Evolutionary conservation across 2,797 vertebrate species (phyloP).

Genomic region (Falco novaeseelandiae): DNA sequence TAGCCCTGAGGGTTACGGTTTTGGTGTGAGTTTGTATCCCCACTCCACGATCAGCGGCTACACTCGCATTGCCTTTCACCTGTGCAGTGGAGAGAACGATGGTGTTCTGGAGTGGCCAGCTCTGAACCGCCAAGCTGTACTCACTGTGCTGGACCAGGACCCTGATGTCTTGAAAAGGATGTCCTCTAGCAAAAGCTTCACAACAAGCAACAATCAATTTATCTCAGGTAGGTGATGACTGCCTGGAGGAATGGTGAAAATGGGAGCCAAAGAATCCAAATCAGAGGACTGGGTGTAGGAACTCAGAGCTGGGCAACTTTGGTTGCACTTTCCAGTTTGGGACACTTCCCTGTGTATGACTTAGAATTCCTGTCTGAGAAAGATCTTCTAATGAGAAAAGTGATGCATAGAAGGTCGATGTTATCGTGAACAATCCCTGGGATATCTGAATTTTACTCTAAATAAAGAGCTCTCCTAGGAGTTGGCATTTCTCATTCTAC

Average conservation of each 20-base stretch:
- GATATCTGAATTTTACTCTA: neutral
- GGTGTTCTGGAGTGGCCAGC: constrained; percentile 88
- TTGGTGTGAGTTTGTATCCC: constrained; percentile 80
- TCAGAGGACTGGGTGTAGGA: neutral
- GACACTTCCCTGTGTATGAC: neutral
- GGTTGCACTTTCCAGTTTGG: neutral
- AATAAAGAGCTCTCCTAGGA: neutral
- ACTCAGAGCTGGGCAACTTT: neutral
- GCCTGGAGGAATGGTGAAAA: neutral
- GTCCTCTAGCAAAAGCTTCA: constrained; percentile 86
- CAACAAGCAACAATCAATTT: constrained; percentile 74
- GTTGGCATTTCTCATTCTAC: neutral
- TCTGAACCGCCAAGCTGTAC: constrained; percentile 81
- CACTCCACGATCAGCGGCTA: constrained; percentile 23
- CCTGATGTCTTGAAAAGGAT: constrained; percentile 83
- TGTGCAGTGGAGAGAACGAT: constrained; percentile 88
- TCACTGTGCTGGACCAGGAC: constrained; percentile 90
- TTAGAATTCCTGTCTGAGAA: neutral
- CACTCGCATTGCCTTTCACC: constrained; percentile 80
- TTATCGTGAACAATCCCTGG: neutral
- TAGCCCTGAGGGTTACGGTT: constrained; percentile 88
- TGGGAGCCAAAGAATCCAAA: neutral
- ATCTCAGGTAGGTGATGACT: constrained; percentile 32
- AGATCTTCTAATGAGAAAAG: neutral
- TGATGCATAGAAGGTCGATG: neutral